phyloP scores from a whole-genome alignment of 2,113 vertebrate species.

The Sterrhoptilus dennistouni region DNA sequence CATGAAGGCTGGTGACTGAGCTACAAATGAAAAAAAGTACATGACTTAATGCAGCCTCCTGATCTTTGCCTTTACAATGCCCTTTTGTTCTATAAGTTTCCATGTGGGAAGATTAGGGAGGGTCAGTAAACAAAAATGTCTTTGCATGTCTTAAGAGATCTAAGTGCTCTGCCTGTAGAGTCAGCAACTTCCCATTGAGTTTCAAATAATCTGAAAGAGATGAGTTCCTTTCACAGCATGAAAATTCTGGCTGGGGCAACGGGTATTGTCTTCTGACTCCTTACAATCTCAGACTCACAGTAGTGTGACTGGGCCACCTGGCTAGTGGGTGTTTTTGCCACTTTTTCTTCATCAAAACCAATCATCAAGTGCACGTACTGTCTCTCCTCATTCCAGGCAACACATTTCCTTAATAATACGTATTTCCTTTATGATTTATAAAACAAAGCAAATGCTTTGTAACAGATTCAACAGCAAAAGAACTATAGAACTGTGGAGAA shows the following conservation, averaged over 20 bases:
- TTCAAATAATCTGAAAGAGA: slow-evolving; percentile 34
- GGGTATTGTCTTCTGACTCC: slow-evolving; percentile 27
- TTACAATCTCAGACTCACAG: background rate
- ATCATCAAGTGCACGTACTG: background rate
- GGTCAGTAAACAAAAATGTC: slow-evolving; percentile 43
- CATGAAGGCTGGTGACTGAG: background rate
- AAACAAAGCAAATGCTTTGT: background rate
- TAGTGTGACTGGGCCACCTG: background rate
- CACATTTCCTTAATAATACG: background rate
- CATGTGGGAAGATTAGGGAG: slow-evolving; percentile 33
- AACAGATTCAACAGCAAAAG: background rate
- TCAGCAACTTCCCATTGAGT: slow-evolving; percentile 48
- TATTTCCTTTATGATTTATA: background rate
- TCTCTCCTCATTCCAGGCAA: background rate
- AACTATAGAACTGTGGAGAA: background rate
- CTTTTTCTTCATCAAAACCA: background rate
- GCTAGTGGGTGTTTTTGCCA: background rate
- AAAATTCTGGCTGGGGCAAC: background rate
- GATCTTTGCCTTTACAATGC: slow-evolving; percentile 54
- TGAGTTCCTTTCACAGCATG: slow-evolving; percentile 33
- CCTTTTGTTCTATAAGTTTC: slow-evolving; percentile 57
- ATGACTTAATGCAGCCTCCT: slow-evolving; percentile 23
- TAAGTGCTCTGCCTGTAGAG: slow-evolving; percentile 25
- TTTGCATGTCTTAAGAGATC: slow-evolving; percentile 35
- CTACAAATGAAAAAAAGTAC: background rate